These are phyloP conservation scores for Hirtodrosophila histrioides DNA, from an alignment of 2,888 invertebrate genomes.

Conservation along the genomic window DNA sequence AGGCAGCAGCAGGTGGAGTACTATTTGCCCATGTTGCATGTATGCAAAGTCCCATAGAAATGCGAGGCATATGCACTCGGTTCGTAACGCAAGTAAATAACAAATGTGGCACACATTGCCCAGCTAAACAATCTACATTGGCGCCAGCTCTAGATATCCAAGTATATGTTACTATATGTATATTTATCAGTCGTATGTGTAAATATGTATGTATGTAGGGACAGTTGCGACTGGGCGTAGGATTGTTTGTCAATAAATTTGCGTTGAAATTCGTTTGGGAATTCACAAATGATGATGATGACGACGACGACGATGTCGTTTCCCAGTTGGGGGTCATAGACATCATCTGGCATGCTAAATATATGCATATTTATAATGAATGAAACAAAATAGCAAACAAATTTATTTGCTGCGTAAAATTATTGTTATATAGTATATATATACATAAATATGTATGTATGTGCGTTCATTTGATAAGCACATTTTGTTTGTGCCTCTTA, in stretches of 20 bases:
- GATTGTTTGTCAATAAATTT: conserved; percentile 21
- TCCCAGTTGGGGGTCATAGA: conserved; percentile 32
- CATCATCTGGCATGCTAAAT: conserved; percentile 9
- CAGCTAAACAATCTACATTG: neutral
- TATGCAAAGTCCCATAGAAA: conserved; percentile 6
- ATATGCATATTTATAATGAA: conserved; percentile 20
- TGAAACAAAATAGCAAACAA: conserved; percentile 18
- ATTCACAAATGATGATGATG: conserved; percentile 20
- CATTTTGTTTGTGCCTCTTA: conserved; percentile 6
- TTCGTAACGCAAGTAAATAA: conserved; percentile 2
- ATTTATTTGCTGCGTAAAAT: conserved; percentile 37
- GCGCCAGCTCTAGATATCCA: conserved; percentile 2
- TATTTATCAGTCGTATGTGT: neutral
- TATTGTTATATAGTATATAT: neutral
- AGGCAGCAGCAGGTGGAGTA: neutral
- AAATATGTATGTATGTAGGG: neutral
- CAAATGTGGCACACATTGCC: neutral
- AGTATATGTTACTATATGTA: neutral
- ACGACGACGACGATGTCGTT: conserved; percentile 21
- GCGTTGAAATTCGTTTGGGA: conserved; percentile 33
- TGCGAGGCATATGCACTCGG: conserved; percentile 17
- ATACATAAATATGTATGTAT: neutral
- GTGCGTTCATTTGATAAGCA: conserved; percentile 27
- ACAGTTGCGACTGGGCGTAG: conserved; percentile 24
- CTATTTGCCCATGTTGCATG: conserved; percentile 19